Evolutionary conservation across 1,140 invertebrate genomes (phyloP), one percentile per base, ranked within the genome.

Genomic region (Orius laevigatus): DNA sequence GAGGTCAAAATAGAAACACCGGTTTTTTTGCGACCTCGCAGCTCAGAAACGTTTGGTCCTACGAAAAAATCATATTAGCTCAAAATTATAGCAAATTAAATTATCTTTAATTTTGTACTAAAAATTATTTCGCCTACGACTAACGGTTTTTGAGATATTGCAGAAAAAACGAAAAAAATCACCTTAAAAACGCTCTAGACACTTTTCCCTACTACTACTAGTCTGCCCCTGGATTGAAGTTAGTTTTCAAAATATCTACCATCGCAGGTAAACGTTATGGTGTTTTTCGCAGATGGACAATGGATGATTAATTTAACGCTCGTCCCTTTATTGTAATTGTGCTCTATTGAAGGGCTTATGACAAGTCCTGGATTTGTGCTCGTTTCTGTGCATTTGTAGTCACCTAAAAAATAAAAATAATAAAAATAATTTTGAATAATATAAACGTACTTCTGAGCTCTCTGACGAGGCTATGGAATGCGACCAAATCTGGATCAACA

Each of bases 251-350:
- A 18, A 46, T 44, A 34, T 66, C 71, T 68, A 87, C 84, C 79
- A 65, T 90, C 83, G 62, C 85, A 90, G 10, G 84, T 90, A 62
- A 93, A 91, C 10, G 74, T 76, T 55, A 90, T 76, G 0, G 82
- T 79, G 50, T 75, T 68, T 20, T 70, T 67, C 34, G 71, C 67
- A 2, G 66, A 62, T 52, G 63, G 60, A 11, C 64, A 65, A 66
- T 84, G 73, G 47, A 92, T 82, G 57, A 84, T 71, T 46, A 93
- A 67, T 68, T 91, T 89, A 48, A 91, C 81, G 61, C 84, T 89
- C 9, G 82, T 81, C 51, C 78, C 80, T 53, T 79, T 71, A 36
- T 75, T 71, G 61, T 81, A 83, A 51, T 73, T 70, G 60, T 75
- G 84, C 55, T 84, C 79, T 50, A 88, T 78, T 59, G 81, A 78